phyloP scores from a whole-genome alignment of 2,888 invertebrate species.

The Harpalus rufipes region DNA sequence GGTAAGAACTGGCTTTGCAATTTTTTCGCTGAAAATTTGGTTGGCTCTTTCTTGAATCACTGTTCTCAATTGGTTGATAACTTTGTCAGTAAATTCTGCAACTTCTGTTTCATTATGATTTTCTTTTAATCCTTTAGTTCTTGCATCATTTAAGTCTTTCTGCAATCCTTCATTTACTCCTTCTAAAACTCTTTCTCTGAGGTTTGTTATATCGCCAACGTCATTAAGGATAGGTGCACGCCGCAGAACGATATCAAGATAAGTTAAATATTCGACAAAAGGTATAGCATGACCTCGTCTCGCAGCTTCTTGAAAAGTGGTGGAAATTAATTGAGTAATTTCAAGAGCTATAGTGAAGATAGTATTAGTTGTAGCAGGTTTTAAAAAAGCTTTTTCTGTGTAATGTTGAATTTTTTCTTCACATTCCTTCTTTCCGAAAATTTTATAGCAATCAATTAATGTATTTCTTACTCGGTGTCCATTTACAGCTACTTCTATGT shows the following conservation, averaged over 20 bases:
- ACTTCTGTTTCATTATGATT: background rate
- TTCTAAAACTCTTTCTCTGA: slow-evolving; percentile 48
- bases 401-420: slow-evolving; percentile 48
- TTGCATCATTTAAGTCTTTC: slow-evolving; percentile 30
- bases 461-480: slow-evolving; percentile 10
- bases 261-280: background rate
- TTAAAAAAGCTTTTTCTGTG: slow-evolving; percentile 58
- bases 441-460: slow-evolving; percentile 41
- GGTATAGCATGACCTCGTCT: background rate
- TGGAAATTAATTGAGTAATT: slow-evolving; percentile 2
- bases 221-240: background rate
- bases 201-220: slow-evolving; percentile 31
- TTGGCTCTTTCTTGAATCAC: slow-evolving; percentile 59
- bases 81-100: slow-evolving; percentile 51
- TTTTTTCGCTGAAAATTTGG: slow-evolving; percentile 58
- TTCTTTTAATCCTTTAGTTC: background rate
- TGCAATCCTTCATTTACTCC: slow-evolving; percentile 52
- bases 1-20: slow-evolving; percentile 64
- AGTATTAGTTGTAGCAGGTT: background rate
- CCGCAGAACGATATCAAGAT: background rate
- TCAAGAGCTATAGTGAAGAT: background rate
- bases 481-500: slow-evolving; percentile 45
- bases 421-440: slow-evolving; percentile 50
- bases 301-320: background rate
- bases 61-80: slow-evolving; percentile 61